Evolutionary conservation across 2,797 vertebrate genomes (phyloP).

Genomic region (Scolopax rusticola): DNA sequence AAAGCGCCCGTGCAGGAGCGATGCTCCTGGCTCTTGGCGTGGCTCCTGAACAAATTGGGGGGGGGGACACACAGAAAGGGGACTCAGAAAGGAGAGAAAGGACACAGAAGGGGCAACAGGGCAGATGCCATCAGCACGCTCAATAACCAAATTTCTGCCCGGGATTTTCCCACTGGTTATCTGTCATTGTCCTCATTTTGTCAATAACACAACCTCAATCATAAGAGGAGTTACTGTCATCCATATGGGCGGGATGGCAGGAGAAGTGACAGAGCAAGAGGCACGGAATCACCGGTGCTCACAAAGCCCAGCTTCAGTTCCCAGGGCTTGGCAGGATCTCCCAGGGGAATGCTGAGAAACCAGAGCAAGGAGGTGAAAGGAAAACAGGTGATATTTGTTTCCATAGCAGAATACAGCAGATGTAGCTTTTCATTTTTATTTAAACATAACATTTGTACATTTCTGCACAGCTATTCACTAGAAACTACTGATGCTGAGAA

Average conservation of each 20-base stretch:
- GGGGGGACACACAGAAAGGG: too few species aligned
- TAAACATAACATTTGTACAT: neutral
- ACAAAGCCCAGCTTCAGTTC: neutral
- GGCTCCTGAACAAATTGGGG: neutral
- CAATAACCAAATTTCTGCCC: neutral
- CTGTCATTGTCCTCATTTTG: neutral
- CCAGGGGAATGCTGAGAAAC: neutral
- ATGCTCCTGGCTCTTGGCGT: neutral
- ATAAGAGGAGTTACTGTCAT: fast-evolving
- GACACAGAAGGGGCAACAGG: too few species aligned
- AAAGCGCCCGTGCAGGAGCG: fast-evolving
- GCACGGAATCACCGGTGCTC: neutral
- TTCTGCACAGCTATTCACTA: neutral
- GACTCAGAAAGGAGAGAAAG: too few species aligned
- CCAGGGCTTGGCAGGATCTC: neutral
- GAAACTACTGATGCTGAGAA: neutral
- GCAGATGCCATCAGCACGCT: fast-evolving
- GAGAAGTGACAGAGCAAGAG: neutral
- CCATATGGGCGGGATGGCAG: fast-evolving
- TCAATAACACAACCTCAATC: fast-evolving
- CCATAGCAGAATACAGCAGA: neutral
- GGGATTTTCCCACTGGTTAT: neutral
- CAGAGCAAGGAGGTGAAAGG: neutral
- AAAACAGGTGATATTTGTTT: neutral
- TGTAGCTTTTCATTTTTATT: neutral